Conservation (phyloP, 1,140 invertebrate genomes). For the Limonius californicus region DNA sequence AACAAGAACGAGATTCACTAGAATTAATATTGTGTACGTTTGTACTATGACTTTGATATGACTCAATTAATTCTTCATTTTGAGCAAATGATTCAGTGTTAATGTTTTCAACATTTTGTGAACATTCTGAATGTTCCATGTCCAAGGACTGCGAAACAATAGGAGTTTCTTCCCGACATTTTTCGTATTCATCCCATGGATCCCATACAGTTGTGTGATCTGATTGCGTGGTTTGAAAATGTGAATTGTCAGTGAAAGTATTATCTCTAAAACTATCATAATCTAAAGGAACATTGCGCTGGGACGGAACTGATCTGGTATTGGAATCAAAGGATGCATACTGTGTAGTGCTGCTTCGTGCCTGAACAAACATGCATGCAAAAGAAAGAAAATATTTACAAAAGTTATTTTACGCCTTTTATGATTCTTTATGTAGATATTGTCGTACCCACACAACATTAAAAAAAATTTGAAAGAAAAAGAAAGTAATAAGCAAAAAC, state of each 20-base stretch:
- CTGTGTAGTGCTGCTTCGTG: constrained; percentile 15
- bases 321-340: neutral
- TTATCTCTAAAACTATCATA: neutral
- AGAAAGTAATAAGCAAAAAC: neutral
- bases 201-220: constrained; percentile 41
- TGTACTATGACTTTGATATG: too few relatives aligned
- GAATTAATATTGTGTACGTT: too few relatives aligned
- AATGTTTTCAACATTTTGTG: too few relatives aligned
- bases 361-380: constrained; percentile 26
- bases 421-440: neutral
- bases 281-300: neutral
- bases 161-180: constrained; percentile 2
- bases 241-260: neutral
- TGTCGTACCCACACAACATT: neutral
- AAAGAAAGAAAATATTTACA: constrained; percentile 22
- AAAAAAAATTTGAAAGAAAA: neutral
- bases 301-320: neutral
- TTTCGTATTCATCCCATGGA: constrained; percentile 56
- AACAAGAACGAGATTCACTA: neutral
- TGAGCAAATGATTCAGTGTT: too few relatives aligned
- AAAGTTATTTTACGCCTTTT: constrained; percentile 17
- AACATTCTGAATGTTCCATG: too few relatives aligned
- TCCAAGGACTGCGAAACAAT: too few relatives aligned
- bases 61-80: too few relatives aligned
- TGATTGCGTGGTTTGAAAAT: neutral